phyloP scores from a whole-genome alignment of 92 coral and sea anemone species.

The Galaxea fascicularis region DNA sequence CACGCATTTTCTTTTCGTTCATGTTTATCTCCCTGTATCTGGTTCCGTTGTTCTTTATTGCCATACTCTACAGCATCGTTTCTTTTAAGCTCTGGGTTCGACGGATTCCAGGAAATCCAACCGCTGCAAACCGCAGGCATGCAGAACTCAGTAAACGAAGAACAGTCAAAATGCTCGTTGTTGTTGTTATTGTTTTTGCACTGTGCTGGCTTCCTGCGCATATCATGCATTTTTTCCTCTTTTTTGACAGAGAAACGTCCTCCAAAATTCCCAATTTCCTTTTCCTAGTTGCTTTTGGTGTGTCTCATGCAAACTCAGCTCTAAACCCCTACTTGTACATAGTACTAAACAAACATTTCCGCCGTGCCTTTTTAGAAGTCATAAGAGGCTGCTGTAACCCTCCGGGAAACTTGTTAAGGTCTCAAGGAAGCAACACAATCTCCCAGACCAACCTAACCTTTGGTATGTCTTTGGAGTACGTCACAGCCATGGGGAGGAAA shows the following conservation, averaged over 20 bases:
- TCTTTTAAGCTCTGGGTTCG: constrained; percentile 83
- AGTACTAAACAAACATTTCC: constrained; percentile 72
- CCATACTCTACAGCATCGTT: constrained; percentile 61
- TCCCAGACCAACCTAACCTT: constrained; percentile 18
- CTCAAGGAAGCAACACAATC: constrained; percentile 19
- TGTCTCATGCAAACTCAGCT: constrained; percentile 77
- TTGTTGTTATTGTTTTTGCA: constrained; percentile 74
- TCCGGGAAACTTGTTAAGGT: constrained; percentile 9
- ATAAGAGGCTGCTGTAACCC: constrained; percentile 26
- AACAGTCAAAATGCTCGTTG: constrained; percentile 77
- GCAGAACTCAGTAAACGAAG: constrained; percentile 67
- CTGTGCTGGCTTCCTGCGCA: constrained; percentile 84
- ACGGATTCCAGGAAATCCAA: constrained; percentile 80
- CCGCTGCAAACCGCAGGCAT: constrained; percentile 52
- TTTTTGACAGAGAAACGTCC: constrained; percentile 33
- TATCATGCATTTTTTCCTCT: constrained; percentile 67
- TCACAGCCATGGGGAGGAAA: constrained; percentile 25
- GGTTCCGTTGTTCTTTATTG: constrained; percentile 65
- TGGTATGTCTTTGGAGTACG: constrained; percentile 22
- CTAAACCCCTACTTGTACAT: constrained; percentile 80
- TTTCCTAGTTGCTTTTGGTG: constrained; percentile 51
- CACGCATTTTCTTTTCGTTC: constrained; percentile 59
- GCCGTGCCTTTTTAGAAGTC: constrained; percentile 67
- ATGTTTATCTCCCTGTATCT: constrained; percentile 58
- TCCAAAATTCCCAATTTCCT: constrained; percentile 25